These are phyloP conservation scores for Aplocera efformata DNA, from an alignment of 2,888 invertebrate species.

Conservation along the genomic window DNA sequence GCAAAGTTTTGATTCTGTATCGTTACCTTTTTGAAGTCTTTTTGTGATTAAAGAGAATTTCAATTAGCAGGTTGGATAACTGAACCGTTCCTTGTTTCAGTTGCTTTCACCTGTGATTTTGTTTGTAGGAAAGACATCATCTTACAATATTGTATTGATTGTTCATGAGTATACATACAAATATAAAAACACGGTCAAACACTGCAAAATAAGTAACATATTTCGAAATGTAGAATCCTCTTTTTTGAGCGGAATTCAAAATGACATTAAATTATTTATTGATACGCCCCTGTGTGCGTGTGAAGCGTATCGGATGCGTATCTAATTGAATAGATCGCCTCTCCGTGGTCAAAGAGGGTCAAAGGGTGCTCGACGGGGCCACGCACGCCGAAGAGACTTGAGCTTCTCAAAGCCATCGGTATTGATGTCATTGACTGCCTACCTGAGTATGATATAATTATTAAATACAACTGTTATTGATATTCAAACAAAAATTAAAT, in stretches of 20 bases:
- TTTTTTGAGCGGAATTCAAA: not conserved
- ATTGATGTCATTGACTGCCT: too few species aligned
- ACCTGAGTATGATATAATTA: too few species aligned
- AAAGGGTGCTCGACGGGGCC: slow-evolving; percentile 6
- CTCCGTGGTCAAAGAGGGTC: slow-evolving; percentile 24
- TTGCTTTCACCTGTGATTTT: not conserved
- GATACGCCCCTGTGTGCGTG: slow-evolving; percentile 51
- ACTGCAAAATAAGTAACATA: too few species aligned
- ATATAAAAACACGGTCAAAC: too few species aligned
- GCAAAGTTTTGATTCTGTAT: slow-evolving; percentile 67
- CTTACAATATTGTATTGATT: too few species aligned
- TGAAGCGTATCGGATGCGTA: slow-evolving; percentile 49
- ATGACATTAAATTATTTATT: slow-evolving; percentile 25
- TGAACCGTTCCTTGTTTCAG: slow-evolving; percentile 35
- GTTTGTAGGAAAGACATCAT: too few species aligned
- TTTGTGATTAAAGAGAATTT: slow-evolving; percentile 59
- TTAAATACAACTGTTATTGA: too few species aligned
- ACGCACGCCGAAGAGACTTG: not conserved
- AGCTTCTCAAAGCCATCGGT: too few species aligned
- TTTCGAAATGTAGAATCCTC: not conserved
- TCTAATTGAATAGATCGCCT: slow-evolving; percentile 63
- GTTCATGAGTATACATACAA: too few species aligned
- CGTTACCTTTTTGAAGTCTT: slow-evolving; percentile 64
- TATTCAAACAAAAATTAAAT: too few species aligned
- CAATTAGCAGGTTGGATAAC: slow-evolving; percentile 33